phyloP scores from a whole-genome alignment of 2,113 vertebrate species.

The Grallaria varia region DNA sequence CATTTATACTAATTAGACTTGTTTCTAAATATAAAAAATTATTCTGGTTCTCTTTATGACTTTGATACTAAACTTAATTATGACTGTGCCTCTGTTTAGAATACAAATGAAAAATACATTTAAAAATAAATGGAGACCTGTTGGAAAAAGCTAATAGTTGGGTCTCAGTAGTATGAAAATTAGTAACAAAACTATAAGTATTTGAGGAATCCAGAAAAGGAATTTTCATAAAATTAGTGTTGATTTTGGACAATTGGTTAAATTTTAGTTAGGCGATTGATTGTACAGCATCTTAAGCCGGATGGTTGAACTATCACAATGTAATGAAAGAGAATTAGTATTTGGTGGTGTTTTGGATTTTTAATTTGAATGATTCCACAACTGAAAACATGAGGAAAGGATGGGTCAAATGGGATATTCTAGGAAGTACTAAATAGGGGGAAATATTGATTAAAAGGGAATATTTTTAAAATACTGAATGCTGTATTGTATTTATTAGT shows the following conservation, averaged over 20 bases:
- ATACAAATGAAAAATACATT: background rate
- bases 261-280: background rate
- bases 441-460: rapidly evolving
- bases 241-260: background rate
- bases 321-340: background rate
- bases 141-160: background rate
- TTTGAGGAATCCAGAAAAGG: background rate
- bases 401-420: background rate
- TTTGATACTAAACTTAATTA: background rate
- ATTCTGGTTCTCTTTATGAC: background rate
- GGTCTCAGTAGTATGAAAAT: background rate
- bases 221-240: background rate
- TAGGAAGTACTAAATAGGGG: background rate
- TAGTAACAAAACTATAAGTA: background rate
- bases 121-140: background rate
- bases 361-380: background rate
- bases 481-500: background rate
- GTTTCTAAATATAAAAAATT: background rate
- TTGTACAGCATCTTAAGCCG: background rate
- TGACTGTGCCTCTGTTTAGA: background rate
- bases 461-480: background rate
- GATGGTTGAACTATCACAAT: background rate
- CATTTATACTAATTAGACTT: background rate
- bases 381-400: background rate
- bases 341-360: background rate